These are phyloP conservation scores for Heliconius erato DNA, from an alignment of 2,888 invertebrate genomes.

Conservation along the genomic window DNA sequence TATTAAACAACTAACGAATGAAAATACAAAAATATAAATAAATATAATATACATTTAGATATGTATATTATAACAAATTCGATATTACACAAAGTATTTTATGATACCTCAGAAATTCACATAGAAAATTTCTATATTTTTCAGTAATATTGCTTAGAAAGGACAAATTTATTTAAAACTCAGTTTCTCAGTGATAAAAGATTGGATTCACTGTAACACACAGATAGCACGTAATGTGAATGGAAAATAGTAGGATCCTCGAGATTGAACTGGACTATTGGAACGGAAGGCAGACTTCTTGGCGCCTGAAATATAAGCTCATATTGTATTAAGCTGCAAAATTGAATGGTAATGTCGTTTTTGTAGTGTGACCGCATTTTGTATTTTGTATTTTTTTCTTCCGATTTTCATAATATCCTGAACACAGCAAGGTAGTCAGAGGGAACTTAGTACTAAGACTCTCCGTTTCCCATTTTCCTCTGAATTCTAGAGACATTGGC, in stretches of 20 bases:
- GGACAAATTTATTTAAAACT: neutral
- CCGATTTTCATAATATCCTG: too few species aligned
- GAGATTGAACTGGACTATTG: constrained; percentile 28
- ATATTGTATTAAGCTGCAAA: constrained; percentile 17
- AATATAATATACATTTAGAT: too few species aligned
- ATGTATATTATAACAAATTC: neutral
- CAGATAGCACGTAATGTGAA: constrained; percentile 27
- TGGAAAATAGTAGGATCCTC: constrained; percentile 29
- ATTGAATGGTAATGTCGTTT: constrained; percentile 13
- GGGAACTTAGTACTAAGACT: too few species aligned
- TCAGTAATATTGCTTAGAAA: neutral
- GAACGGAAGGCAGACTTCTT: constrained; percentile 20
- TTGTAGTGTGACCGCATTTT: neutral
- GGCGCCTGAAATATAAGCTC: constrained; percentile 23
- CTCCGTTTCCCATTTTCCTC: too few species aligned
- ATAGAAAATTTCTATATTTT: neutral
- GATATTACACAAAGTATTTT: neutral
- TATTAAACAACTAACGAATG: too few species aligned
- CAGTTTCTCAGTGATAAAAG: neutral
- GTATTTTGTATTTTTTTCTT: too few species aligned
- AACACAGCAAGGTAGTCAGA: too few species aligned
- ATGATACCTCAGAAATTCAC: neutral
- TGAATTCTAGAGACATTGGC: too few species aligned
- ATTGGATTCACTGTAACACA: constrained; percentile 8
- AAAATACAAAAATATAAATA: too few species aligned